Conservation (phyloP, 1,140 invertebrate genomes). For the Brachionus plicatilis region DNA sequence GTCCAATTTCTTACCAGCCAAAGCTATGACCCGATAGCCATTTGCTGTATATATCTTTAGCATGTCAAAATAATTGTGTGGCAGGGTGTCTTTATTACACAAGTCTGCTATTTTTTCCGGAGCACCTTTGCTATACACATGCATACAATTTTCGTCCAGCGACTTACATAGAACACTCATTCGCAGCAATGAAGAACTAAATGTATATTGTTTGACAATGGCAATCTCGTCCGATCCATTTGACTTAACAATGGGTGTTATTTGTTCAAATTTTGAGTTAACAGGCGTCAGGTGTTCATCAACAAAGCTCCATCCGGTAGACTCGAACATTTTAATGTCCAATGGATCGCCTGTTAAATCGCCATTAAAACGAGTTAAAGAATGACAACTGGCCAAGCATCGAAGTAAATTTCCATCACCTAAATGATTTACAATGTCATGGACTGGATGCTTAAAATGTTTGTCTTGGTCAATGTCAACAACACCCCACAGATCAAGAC, state of each 20-base stretch:
- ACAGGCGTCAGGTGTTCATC: constrained; percentile 65
- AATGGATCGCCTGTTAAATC: constrained; percentile 80
- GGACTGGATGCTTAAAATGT: constrained; percentile 9
- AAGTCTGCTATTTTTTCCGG: constrained; percentile 77
- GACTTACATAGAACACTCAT: constrained; percentile 78
- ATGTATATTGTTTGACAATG: constrained; percentile 85
- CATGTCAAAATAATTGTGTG: constrained; percentile 50
- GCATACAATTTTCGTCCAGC: constrained; percentile 64
- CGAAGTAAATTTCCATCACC: constrained; percentile 42
- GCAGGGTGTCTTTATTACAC: constrained; percentile 51
- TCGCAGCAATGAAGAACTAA: constrained; percentile 78
- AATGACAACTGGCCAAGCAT: constrained; percentile 77
- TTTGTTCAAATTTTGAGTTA: constrained; percentile 57
- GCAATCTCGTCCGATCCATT: constrained; percentile 65
- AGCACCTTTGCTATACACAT: constrained; percentile 82
- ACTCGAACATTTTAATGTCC: constrained; percentile 72
- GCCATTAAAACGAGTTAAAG: constrained; percentile 75
- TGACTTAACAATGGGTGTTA: constrained; percentile 12
- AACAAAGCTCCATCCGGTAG: constrained; percentile 65
- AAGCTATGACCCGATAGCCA: constrained; percentile 57
- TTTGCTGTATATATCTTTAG: constrained; percentile 55
- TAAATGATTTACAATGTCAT: background rate
- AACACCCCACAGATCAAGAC: constrained; percentile 81
- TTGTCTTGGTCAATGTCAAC: constrained; percentile 58
- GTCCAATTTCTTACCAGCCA: constrained; percentile 54